Evolutionary conservation across 2,113 vertebrate genomes (phyloP).

Genomic region (Clarias magur): DNA sequence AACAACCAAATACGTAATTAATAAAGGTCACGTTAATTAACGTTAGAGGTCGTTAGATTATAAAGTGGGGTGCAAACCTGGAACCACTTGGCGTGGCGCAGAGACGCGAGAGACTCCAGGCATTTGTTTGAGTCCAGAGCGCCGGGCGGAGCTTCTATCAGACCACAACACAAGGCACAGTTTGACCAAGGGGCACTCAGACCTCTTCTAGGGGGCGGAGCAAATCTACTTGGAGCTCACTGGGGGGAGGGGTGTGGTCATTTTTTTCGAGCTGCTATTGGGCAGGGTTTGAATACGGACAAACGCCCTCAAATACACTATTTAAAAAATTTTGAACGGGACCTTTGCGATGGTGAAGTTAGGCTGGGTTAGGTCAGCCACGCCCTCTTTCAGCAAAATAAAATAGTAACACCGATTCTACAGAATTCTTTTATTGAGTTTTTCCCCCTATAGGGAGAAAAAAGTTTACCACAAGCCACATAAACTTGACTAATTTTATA

Average conservation of each 20-base stretch:
- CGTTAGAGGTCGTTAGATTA: conserved; percentile 73
- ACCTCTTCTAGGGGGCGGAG: conserved; percentile 87
- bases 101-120: conserved; percentile 99
- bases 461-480: not conserved
- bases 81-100: conserved; percentile 99
- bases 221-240: conserved; percentile 75
- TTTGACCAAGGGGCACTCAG: conserved; percentile 99
- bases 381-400: not conserved
- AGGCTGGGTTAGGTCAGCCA: not conserved
- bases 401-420: not conserved
- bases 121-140: conserved; percentile 99
- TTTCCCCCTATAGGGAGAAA: not conserved
- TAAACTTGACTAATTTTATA: not conserved
- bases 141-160: conserved; percentile 98
- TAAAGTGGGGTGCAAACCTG: conserved; percentile 99
- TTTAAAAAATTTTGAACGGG: not conserved
- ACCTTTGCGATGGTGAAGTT: too few relatives aligned
- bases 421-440: not conserved
- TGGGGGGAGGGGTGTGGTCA: conserved; percentile 43
- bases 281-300: not conserved
- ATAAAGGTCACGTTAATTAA: not conserved
- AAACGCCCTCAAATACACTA: not conserved
- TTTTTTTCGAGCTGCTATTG: not conserved
- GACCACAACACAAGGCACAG: conserved; percentile 99
- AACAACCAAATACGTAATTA: conserved; percentile 22